These are phyloP conservation scores for Rhagium mordax DNA, from an alignment of 2,888 invertebrate species.

Conservation along the genomic window DNA sequence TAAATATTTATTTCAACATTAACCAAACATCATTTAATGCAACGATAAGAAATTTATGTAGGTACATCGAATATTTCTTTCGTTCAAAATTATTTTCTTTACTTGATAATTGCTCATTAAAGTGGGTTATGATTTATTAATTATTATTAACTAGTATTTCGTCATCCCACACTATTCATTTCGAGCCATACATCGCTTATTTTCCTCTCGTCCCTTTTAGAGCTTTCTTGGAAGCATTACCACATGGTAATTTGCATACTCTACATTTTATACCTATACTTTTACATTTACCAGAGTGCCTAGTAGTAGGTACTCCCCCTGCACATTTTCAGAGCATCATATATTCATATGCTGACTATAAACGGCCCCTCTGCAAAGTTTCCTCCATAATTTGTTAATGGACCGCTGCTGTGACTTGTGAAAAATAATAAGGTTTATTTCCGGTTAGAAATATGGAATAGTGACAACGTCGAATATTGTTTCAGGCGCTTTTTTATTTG, in stretches of 20 bases:
- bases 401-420: background rate
- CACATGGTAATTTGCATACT: background rate
- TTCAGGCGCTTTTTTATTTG: too few relatives aligned
- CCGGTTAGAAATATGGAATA: too few relatives aligned
- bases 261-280: background rate
- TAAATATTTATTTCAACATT: too few relatives aligned
- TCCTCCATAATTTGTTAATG: background rate
- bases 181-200: background rate
- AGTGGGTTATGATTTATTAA: too few relatives aligned
- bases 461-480: too few relatives aligned
- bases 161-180: too few relatives aligned
- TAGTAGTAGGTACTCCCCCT: background rate
- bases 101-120: too few relatives aligned
- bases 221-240: background rate
- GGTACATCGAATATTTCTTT: too few relatives aligned
- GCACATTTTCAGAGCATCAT: background rate
- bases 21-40: too few relatives aligned
- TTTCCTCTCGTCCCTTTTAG: background rate
- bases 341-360: background rate
- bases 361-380: background rate
- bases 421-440: background rate
- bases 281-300: background rate
- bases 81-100: too few relatives aligned
- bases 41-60: too few relatives aligned
- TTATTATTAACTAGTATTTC: too few relatives aligned